Evolutionary conservation across 64 coral and sea anemone species (phyloP).

Genomic region (Pocillopora damicornis): DNA sequence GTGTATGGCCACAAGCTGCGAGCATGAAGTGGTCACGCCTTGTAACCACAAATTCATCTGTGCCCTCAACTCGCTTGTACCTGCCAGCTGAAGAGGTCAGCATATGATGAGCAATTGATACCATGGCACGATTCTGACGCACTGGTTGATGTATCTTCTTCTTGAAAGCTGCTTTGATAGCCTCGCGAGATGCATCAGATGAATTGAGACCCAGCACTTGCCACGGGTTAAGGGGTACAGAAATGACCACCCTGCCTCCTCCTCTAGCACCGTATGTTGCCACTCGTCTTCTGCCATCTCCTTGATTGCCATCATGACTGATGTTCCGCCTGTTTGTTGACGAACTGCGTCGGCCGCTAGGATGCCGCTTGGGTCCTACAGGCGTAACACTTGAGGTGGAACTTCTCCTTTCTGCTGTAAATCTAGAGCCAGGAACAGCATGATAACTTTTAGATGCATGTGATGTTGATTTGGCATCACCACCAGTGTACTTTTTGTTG

Average conservation of each 20-base stretch:
- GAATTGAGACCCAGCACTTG: not conserved
- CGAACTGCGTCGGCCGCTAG: not conserved
- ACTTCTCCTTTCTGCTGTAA: not conserved
- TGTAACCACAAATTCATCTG: not conserved
- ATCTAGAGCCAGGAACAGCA: not conserved
- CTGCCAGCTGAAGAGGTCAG: slow-evolving; percentile 34
- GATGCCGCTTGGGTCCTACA: not conserved
- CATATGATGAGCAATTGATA: slow-evolving; percentile 43
- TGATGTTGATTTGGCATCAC: too few species aligned
- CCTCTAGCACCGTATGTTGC: slow-evolving; percentile 1
- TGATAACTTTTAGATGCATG: not conserved
- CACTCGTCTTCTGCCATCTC: not conserved
- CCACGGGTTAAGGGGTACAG: not conserved
- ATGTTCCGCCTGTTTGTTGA: not conserved
- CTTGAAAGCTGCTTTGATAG: slow-evolving; percentile 43
- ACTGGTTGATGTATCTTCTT: not conserved
- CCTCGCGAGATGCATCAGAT: not conserved
- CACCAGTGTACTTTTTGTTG: too few species aligned
- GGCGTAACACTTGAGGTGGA: not conserved
- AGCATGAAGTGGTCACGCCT: slow-evolving; percentile 29
- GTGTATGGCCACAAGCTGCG: slow-evolving; percentile 45
- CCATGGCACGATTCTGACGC: slow-evolving; percentile 35
- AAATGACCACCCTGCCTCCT: not conserved
- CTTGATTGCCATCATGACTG: not conserved
- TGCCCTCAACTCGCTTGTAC: not conserved